phyloP scores from a whole-genome alignment of 2,888 invertebrate species.

The Orthosia gothica region DNA sequence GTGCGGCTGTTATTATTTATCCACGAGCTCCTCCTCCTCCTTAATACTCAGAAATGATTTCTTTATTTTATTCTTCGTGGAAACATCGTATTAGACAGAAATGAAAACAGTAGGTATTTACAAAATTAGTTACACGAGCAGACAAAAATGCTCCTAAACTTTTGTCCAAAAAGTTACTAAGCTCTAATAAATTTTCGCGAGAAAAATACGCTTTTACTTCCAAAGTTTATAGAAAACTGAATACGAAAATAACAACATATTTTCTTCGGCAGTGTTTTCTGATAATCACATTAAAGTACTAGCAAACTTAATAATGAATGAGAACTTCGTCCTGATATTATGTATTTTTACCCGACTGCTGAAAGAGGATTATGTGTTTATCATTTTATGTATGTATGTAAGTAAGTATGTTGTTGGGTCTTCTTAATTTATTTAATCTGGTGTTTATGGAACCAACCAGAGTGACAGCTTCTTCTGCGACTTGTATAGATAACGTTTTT shows the following conservation, averaged over 20 bases:
- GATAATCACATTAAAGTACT: neutral
- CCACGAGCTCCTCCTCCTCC: too few species aligned
- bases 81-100: neutral
- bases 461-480: too few species aligned
- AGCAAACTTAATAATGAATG: neutral
- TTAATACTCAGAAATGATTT: too few species aligned
- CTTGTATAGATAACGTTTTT: too few species aligned
- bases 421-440: too few species aligned
- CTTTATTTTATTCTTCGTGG: neutral
- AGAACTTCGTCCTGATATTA: neutral
- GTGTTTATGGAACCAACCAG: too few species aligned
- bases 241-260: neutral
- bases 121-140: neutral
- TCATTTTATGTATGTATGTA: too few species aligned
- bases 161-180: neutral
- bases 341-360: too few species aligned
- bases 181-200: neutral
- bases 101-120: neutral
- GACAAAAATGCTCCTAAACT: neutral
- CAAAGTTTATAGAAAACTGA: neutral
- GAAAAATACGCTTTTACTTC: neutral
- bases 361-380: too few species aligned
- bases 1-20: too few species aligned
- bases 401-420: too few species aligned
- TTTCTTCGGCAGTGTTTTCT: neutral